Conservation (phyloP, 2,797 vertebrate species). For the Notolabrus celidotus region DNA sequence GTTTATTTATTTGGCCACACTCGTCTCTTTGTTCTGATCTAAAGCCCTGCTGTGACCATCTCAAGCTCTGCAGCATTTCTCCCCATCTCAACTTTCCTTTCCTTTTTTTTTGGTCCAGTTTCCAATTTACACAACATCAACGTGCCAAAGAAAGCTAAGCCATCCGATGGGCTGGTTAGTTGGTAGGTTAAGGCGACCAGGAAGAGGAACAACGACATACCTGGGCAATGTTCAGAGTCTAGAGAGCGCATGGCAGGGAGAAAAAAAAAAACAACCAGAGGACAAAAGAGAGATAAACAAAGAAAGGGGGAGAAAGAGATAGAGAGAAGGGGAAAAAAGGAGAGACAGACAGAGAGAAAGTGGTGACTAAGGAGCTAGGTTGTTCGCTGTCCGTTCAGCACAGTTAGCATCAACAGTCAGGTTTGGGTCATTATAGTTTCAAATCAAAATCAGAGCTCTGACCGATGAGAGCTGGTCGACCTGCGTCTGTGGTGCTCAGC, state of each 20-base stretch:
- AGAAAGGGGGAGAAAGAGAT: constrained; percentile 83
- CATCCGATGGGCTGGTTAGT: constrained; percentile 94
- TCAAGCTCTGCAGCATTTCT: constrained; percentile 89
- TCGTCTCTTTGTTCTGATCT: constrained; percentile 1
- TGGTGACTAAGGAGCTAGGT: constrained; percentile 98
- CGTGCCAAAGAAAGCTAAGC: constrained; percentile 86
- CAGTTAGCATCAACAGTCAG: constrained; percentile 74
- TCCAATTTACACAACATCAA: constrained; percentile 67
- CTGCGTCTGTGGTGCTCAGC: background rate
- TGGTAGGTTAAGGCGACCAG: constrained; percentile 92
- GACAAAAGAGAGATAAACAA: constrained; percentile 79
- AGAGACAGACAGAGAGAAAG: constrained; percentile 89
- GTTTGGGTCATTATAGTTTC: constrained; percentile 18
- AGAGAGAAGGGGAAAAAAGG: constrained; percentile 78
- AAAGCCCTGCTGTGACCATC: constrained; percentile 84
- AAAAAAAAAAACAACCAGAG: constrained; percentile 93
- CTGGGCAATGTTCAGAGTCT: constrained; percentile 99
- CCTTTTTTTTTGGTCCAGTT: constrained; percentile 21
- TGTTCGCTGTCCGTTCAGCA: constrained; percentile 88
- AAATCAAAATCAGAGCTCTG: constrained; percentile 2
- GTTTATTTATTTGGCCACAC: constrained; percentile 22
- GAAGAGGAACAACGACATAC: constrained; percentile 99
- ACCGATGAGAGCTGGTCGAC: constrained; percentile 14
- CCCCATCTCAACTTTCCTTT: constrained; percentile 32
- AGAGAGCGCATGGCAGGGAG: constrained; percentile 96